Base-by-base conservation (phyloP, 2,797 vertebrate species). In the Cottoperca gobio region DNA sequence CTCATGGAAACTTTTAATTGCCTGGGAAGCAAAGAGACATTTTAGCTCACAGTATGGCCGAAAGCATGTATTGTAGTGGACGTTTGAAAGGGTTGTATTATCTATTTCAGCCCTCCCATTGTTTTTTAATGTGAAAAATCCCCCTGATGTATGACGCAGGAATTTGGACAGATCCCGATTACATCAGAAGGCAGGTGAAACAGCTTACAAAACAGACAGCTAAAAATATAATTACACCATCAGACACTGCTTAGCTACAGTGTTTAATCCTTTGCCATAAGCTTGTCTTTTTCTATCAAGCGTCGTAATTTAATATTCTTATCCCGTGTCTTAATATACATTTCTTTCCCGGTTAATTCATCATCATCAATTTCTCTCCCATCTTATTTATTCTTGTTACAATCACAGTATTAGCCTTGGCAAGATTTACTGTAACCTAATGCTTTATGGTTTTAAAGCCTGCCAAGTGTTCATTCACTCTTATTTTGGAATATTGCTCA, bases 111-210 rank as follows among this genome's bases (percentile, higher is more conserved):
- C 54, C 63, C 64, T 64, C 54, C 54, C 40, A 40, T 73, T 54
- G 64, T 77, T 76, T 76, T 78, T 65, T 52, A 50, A 50, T 60
- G 69, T 46, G 80, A 77, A 84, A 81, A 80, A 71, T 59, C 76
- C 79, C 75, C 65, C 26, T 12, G 45, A 63, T 62, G 72, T 77
- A 37, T 16, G 50, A 87, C 67, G 68, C 66, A 76, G 81, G 80
- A 88, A 81, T 89, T 85, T 72, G 77, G 85, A 86, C 90, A 78
- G 88, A 89, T 89, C 88, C 84, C 81, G 89, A 89, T 91, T 76
- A 85, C 84, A 91, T 88, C 82, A 91, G 78, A 52, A 74, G 55
- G 73, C 84, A 94, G 88, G 86, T 89, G 85, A 91, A 82, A 70
- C 75, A 67, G 53, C 72, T 78, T 58, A 73, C 11, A 70, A 70